phyloP scores from a whole-genome alignment of 2,797 vertebrate species.

The Hemibagrus guttatus region DNA sequence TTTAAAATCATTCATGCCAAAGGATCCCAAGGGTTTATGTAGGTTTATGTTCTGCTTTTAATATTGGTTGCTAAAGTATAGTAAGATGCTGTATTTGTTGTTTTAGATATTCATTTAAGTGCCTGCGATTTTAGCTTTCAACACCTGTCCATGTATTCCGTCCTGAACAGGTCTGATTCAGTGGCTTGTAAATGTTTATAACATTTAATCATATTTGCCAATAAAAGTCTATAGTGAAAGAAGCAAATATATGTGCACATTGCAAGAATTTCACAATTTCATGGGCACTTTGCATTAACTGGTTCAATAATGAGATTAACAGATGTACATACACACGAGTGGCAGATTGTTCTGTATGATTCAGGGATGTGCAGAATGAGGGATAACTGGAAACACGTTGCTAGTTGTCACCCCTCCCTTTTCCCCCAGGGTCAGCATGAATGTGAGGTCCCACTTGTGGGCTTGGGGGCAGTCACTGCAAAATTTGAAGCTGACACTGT shows the following conservation, averaged over 20 bases:
- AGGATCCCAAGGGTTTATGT: neutral
- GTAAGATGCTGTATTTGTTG: neutral
- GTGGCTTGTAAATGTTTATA: neutral
- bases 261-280: neutral
- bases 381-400: constrained; percentile 37
- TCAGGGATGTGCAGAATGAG: constrained; percentile 23
- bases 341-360: constrained; percentile 39
- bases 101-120: neutral
- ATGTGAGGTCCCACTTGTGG: constrained; percentile 54
- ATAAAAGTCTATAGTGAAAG: neutral
- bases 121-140: neutral
- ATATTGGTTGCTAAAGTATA: neutral
- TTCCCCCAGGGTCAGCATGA: constrained; percentile 42
- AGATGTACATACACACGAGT: constrained; percentile 24
- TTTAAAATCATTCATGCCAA: neutral
- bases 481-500: constrained; percentile 87
- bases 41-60: neutral
- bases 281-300: neutral
- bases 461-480: constrained; percentile 84
- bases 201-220: neutral
- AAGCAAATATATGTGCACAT: neutral
- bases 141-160: neutral
- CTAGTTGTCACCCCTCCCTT: constrained; percentile 24
- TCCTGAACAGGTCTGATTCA: neutral
- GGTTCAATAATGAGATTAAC: constrained; percentile 1